Percentiles rank a stretch among this genome's conserved stretches.
phyloP scores from a whole-genome alignment of 2,888 invertebrate genomes.

The Tachina fera region DNA sequence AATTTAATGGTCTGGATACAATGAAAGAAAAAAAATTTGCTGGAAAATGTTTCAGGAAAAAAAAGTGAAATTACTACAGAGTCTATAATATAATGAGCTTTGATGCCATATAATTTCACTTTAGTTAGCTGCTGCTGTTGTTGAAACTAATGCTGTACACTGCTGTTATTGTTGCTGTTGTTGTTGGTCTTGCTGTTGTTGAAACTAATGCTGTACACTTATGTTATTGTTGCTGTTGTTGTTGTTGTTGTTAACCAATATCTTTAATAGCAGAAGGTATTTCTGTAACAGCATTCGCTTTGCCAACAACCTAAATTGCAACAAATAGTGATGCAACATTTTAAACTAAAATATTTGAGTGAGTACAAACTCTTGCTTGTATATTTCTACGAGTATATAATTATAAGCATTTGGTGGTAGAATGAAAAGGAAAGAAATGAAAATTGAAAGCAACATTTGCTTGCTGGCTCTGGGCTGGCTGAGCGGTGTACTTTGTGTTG shows the following conservation, averaged over 20 bases:
- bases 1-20: conserved; percentile 22
- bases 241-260: conserved; percentile 51
- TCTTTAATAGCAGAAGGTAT: conserved; percentile 43
- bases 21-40: background rate
- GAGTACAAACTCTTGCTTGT: conserved; percentile 4
- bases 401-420: conserved; percentile 43
- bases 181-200: conserved; percentile 46
- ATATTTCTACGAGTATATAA: conserved; percentile 63
- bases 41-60: background rate
- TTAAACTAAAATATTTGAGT: conserved; percentile 36
- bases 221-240: conserved; percentile 35
- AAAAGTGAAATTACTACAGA: conserved; percentile 69
- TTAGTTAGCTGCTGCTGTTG: conserved; percentile 24
- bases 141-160: background rate
- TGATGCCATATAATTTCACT: conserved; percentile 66
- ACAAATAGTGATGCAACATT: conserved; percentile 53
- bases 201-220: background rate
- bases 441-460: conserved; percentile 55
- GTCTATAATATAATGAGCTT: conserved; percentile 64
- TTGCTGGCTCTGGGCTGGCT: background rate
- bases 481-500: conserved; percentile 4
- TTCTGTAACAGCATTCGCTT: conserved; percentile 22
- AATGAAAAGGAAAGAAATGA: conserved; percentile 4
- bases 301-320: conserved; percentile 18
- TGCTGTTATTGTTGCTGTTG: background rate